phyloP scores from a whole-genome alignment of 2,888 invertebrate genomes.

The Belgica antarctica region DNA sequence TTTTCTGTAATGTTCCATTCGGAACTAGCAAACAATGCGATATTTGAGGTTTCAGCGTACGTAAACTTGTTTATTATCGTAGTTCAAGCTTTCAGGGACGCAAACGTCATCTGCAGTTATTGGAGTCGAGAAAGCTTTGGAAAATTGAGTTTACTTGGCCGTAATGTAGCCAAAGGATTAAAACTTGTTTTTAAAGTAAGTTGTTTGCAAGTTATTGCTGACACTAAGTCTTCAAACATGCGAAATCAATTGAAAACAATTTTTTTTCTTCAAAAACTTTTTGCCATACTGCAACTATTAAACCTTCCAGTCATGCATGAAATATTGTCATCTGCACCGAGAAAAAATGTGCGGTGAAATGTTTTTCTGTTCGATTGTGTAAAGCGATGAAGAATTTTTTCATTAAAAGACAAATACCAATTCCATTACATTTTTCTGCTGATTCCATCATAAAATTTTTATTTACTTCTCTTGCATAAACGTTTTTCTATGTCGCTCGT shows the following conservation, averaged over 20 bases:
- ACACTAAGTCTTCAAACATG: no score
- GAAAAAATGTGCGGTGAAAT: background rate
- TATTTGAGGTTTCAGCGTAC: background rate
- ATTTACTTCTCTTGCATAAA: slow-evolving; percentile 15
- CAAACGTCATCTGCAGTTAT: background rate
- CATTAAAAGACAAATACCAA: slow-evolving; percentile 22
- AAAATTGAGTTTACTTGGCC: no score
- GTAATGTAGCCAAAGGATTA: no score
- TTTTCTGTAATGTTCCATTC: no score
- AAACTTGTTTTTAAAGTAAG: no score
- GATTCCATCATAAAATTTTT: slow-evolving; percentile 22
- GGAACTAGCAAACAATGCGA: background rate
- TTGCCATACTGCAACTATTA: no score
- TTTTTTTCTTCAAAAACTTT: no score
- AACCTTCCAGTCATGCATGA: background rate
- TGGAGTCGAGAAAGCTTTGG: no score
- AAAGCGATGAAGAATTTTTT: slow-evolving; percentile 1
- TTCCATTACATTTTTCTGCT: slow-evolving; percentile 28
- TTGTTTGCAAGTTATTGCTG: no score
- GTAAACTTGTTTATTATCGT: background rate
- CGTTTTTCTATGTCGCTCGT: slow-evolving; percentile 16
- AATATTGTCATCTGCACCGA: background rate
- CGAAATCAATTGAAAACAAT: no score
- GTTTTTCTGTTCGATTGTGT: background rate
- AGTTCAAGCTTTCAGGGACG: background rate